Evolutionary conservation across 2,888 invertebrate genomes (phyloP), one percentile per base, ranked within the genome.

Genomic region (Bibio marci): DNA sequence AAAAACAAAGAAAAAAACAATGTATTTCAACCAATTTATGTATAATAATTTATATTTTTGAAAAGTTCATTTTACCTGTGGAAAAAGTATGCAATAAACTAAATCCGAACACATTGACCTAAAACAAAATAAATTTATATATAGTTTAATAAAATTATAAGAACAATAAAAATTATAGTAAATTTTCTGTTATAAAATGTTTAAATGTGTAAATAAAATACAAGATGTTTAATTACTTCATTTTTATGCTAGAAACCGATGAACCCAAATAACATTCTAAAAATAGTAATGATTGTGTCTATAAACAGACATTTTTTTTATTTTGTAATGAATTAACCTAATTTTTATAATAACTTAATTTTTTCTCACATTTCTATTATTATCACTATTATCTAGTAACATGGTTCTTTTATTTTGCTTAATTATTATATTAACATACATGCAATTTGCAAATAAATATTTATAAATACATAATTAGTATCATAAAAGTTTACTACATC

Each of bases 41-140:
- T n/a, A n/a, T n/a, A n/a, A n/a, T n/a, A n/a, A n/a, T 22, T 22
- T 22, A 6, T 22, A 6, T 22, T 22, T 22, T 22, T 22, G 22
- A 28, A 85, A 79, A 36, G 82, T 82, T 67, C 80, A 79, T 45
- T 81, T 64, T n/a, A 87, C 69, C 59, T 94, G 98, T 1, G 98
- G 97, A 64, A 98, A 98, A 49, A 98, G 75, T 56, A 98, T 92
- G 49, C 95, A 94, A 70, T 95, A 98, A 47, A 98, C 95, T 58
- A 98, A 70, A 65, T 98, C 98, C 34, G 95, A 94, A 65, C 97
- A 97, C 76, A 98, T 85, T 45, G 91, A 94, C 82, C 83, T 83
- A 30, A 5, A 46, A 43, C 34, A 4, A 10, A 36, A 30, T 13
- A 28, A 37, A 37, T n/a, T n/a, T n/a, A 30, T 25, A 12, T 35